phyloP scores from a whole-genome alignment of 2,113 vertebrate species.

The Zeus faber region DNA sequence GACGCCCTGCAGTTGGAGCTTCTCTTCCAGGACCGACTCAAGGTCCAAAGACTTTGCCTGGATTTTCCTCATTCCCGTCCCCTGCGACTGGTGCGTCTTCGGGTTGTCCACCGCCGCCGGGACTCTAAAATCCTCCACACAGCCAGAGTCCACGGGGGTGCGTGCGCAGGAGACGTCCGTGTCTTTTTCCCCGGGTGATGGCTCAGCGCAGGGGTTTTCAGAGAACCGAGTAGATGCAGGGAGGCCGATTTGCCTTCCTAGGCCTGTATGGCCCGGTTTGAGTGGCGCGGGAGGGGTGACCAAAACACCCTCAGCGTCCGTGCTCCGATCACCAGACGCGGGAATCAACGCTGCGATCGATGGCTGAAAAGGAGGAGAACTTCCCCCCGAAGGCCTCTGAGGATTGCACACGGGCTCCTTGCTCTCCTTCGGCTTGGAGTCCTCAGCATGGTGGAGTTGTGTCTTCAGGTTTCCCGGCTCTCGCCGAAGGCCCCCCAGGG shows the following conservation, averaged over 20 bases:
- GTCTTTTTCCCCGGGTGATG: background rate
- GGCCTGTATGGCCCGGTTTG: slow-evolving; percentile 10
- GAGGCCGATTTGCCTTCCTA: background rate
- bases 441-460: slow-evolving; percentile 7
- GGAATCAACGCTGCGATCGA: no score
- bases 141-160: slow-evolving; percentile 4
- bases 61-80: slow-evolving; percentile 66
- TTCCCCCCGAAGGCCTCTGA: no score
- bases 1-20: slow-evolving; percentile 74
- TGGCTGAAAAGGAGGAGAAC: no score
- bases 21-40: slow-evolving; percentile 75
- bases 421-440: slow-evolving; percentile 18
- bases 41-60: slow-evolving; percentile 67
- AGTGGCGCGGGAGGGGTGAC: slow-evolving; percentile 5
- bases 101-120: slow-evolving; percentile 64
- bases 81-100: slow-evolving; percentile 76
- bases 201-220: slow-evolving; percentile 7
- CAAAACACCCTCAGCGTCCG: background rate
- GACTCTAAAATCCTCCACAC: slow-evolving; percentile 23
- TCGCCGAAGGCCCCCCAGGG: slow-evolving; percentile 77
- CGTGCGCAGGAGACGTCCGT: background rate
- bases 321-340: background rate
- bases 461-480: slow-evolving; percentile 44
- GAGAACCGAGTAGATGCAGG: background rate
- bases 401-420: no score